A percentile compares a stretch with the other conserved stretches of the same genome.
Conservation (phyloP, 1,140 invertebrate genomes). For the Lepidurus arcticus region DNA sequence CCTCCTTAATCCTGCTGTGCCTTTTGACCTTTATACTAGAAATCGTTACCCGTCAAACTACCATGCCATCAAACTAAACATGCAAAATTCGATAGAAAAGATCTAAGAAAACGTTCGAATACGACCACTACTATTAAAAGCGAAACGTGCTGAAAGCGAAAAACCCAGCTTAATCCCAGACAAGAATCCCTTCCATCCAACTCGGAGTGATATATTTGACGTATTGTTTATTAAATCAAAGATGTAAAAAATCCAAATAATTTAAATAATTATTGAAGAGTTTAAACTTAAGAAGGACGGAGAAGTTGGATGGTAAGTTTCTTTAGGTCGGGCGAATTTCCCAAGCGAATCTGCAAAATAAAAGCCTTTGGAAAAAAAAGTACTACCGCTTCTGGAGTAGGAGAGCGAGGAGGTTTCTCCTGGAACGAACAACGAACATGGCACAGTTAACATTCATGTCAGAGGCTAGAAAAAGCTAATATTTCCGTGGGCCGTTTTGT, state of each 20-base stretch:
- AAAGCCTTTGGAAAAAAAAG: conserved; percentile 14
- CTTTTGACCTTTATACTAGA: conserved; percentile 7
- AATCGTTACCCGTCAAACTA: neutral
- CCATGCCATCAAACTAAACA: neutral
- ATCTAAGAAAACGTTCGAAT: too few relatives aligned
- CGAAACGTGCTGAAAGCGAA: neutral
- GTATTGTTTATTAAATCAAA: neutral
- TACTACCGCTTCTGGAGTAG: conserved; percentile 35
- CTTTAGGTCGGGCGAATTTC: neutral
- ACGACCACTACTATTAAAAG: neutral
- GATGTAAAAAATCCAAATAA: neutral
- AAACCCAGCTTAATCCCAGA: neutral
- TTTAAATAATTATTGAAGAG: neutral
- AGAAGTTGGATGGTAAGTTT: neutral
- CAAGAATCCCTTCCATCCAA: neutral
- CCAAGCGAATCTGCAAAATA: conserved; percentile 23
- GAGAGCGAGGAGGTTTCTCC: conserved; percentile 34
- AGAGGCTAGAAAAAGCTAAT: neutral
- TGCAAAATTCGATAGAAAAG: neutral
- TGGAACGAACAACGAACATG: conserved; percentile 29
- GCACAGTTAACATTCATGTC: conserved; percentile 23
- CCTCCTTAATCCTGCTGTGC: conserved; percentile 18
- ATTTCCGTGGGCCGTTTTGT: neutral
- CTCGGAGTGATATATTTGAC: neutral
- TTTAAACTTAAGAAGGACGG: neutral